Evolutionary conservation across 2,888 invertebrate species (phyloP), one percentile per base, ranked within the genome.

Genomic region (Allolobophora icterica): DNA sequence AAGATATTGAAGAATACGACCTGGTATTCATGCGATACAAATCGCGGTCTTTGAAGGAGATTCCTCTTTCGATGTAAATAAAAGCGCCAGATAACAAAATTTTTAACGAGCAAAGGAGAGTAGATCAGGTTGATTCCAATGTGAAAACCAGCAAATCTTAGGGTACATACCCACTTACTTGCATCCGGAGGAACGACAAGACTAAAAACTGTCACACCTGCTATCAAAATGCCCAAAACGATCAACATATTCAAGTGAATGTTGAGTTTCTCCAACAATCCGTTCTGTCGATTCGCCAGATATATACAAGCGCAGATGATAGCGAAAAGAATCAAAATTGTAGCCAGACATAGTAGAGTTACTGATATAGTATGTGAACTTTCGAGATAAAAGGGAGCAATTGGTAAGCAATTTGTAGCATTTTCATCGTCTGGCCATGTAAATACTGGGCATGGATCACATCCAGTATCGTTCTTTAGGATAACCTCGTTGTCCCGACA

Each of bases 71-170:
- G 93, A 19, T 92, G 89, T n/a, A 89, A 89, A 91, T 94, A 94
- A 58, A 94, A 94, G 34, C 94, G 91, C 91, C 93, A 93, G 87
- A 94, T 93, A 0, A 93, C 91, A 87, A 93, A 92, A 17, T 93
- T 93, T 90, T 93, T 94, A n/a, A n/a, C n/a, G n/a, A n/a, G n/a
- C n/a, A n/a, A n/a, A n/a, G n/a, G n/a, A n/a, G n/a, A n/a, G n/a
- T n/a, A n/a, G n/a, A n/a, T n/a, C n/a, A 92, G 24, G 84, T 84
- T 90, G 83, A 91, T 89, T 34, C 52, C 58, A 42, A 92, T n/a
- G 89, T 92, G 89, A 84, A 92, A 92, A 17, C 91, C 92, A 38
- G 89, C 33, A n/a, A 52, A 21, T 33, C 89, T 83, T 4, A 91
- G 4, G n/a, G 38, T n/a, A n/a, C n/a, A n/a, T n/a, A n/a, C n/a